Conservation (phyloP, 2,888 invertebrate genomes). For the Apomyelois bistriatella region DNA sequence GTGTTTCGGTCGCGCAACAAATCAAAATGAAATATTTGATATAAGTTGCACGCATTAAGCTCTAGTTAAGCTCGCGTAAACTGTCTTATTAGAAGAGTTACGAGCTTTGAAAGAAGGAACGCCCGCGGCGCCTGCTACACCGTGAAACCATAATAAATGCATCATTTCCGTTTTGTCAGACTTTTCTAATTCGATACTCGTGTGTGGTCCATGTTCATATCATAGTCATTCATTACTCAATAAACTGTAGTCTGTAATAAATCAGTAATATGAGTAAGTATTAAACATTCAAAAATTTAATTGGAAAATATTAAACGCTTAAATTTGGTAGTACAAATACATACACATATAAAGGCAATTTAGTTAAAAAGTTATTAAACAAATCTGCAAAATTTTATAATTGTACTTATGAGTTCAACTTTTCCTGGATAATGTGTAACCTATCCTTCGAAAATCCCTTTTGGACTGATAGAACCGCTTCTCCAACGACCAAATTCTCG, state of each 20-base stretch:
- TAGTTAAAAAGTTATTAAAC: too few relatives aligned
- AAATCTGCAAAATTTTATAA: too few relatives aligned
- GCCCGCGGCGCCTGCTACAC: slow-evolving; percentile 62
- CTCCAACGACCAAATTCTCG: slow-evolving; percentile 44
- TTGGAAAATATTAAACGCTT: background rate
- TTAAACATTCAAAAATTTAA: slow-evolving; percentile 2
- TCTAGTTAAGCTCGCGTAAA: slow-evolving; percentile 65
- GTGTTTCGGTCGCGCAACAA: slow-evolving; percentile 58
- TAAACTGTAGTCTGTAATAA: slow-evolving; percentile 50
- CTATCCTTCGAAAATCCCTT: too few relatives aligned
- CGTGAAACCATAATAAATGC: slow-evolving; percentile 64
- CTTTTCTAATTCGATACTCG: slow-evolving; percentile 67
- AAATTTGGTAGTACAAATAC: too few relatives aligned
- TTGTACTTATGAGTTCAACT: too few relatives aligned
- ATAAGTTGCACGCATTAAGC: slow-evolving; percentile 61
- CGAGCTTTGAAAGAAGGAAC: slow-evolving; percentile 63
- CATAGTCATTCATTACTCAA: slow-evolving; percentile 48
- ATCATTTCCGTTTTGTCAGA: slow-evolving; percentile 69
- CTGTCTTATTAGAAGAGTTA: slow-evolving; percentile 73
- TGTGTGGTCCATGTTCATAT: slow-evolving; percentile 67
- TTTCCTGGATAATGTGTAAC: too few relatives aligned
- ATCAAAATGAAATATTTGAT: slow-evolving; percentile 68
- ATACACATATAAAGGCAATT: too few relatives aligned
- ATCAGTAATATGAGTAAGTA: slow-evolving; percentile 34
- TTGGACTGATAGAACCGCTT: slow-evolving; percentile 34